These are phyloP conservation scores for Eucera pruinosa DNA, from an alignment of 2,888 invertebrate species.

Conservation along the genomic window DNA sequence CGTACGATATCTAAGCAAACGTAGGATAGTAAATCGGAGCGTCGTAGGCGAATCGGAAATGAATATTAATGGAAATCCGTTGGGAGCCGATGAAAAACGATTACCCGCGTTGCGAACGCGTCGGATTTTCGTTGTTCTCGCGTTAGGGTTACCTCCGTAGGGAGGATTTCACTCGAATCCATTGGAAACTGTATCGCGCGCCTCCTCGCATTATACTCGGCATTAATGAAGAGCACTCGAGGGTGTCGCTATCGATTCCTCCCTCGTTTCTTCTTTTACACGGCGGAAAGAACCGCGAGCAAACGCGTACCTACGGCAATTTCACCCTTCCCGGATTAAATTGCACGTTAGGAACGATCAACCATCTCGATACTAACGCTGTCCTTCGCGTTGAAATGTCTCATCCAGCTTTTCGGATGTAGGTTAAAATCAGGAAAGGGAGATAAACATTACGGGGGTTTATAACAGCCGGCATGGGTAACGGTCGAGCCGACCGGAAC, in stretches of 20 bases:
- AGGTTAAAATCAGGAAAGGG: too few species aligned
- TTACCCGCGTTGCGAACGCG: slow-evolving; percentile 16
- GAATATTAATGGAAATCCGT: slow-evolving; percentile 38
- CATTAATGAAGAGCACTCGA: slow-evolving; percentile 28
- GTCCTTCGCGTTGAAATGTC: too few species aligned
- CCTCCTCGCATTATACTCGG: slow-evolving; percentile 18
- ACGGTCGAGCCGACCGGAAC: too few species aligned
- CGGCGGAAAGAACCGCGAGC: background rate
- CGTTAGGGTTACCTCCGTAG: slow-evolving; percentile 35
- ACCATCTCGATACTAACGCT: too few species aligned
- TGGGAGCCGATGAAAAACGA: slow-evolving; percentile 11
- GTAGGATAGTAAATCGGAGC: too few species aligned
- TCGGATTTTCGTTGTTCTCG: slow-evolving; percentile 28
- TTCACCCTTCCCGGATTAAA: too few species aligned
- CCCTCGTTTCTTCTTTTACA: background rate
- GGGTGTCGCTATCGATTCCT: slow-evolving; percentile 31
- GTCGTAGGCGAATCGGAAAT: slow-evolving; percentile 13
- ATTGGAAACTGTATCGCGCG: slow-evolving; percentile 1
- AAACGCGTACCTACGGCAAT: too few species aligned
- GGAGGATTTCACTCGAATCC: slow-evolving; percentile 36
- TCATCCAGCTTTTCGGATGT: too few species aligned
- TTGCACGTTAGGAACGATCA: too few species aligned
- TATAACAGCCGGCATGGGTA: too few species aligned
- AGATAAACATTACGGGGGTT: too few species aligned
- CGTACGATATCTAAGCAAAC: too few species aligned